A percentile compares a stretch with the other conserved stretches of the same genome.
These are phyloP conservation scores for Julus scanicus DNA, from an alignment of 2,888 invertebrate species.

Conservation along the genomic window DNA sequence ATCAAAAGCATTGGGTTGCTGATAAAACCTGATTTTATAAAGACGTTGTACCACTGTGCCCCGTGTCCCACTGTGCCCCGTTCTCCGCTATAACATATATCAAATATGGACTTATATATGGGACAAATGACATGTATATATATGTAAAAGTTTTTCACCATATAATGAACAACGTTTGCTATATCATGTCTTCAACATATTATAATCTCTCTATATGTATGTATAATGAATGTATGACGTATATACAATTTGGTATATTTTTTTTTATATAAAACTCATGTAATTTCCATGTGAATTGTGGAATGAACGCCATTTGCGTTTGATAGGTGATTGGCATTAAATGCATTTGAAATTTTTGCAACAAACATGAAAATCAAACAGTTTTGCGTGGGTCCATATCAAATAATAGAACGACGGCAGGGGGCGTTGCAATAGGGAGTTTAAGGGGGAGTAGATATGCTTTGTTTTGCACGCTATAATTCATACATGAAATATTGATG, in stretches of 20 bases:
- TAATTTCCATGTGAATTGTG: not conserved
- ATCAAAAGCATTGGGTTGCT: too few relatives aligned
- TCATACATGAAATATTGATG: conserved; percentile 44
- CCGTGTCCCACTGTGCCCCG: too few relatives aligned
- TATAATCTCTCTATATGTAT: too few relatives aligned
- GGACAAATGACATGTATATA: too few relatives aligned
- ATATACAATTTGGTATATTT: not conserved
- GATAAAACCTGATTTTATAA: too few relatives aligned
- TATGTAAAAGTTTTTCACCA: too few relatives aligned
- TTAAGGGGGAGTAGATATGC: not conserved
- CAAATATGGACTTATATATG: too few relatives aligned
- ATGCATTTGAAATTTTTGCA: conserved; percentile 22
- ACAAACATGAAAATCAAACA: conserved; percentile 34
- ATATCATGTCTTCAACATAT: too few relatives aligned
- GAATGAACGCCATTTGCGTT: not conserved
- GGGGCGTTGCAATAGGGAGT: conserved; percentile 21
- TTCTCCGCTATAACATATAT: too few relatives aligned
- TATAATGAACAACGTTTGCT: too few relatives aligned
- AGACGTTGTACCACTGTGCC: too few relatives aligned
- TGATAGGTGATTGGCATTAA: conserved; percentile 44
- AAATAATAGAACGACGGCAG: not conserved
- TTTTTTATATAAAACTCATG: not conserved
- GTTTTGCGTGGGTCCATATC: not conserved
- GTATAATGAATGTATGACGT: too few relatives aligned
- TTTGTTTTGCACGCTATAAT: conserved; percentile 37